Base-by-base conservation (phyloP, 2,113 vertebrate genomes). In the Tringa solitaria region DNA sequence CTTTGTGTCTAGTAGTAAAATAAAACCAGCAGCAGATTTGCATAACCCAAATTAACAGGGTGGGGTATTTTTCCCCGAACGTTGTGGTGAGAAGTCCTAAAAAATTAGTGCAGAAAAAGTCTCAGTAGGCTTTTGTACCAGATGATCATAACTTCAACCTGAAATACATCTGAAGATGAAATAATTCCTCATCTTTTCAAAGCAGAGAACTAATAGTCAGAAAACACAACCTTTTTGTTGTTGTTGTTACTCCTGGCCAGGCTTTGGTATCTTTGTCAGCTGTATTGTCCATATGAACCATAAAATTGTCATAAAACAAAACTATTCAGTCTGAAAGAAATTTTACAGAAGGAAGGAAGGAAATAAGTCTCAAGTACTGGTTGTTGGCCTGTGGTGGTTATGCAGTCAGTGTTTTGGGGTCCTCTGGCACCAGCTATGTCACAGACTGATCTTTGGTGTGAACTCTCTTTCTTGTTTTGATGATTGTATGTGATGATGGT, bases 131-230 rank as follows among this genome's bases (percentile, higher is more conserved):
- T 91, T 84, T 54, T 64, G 3, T 53, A 37, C 6, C 8, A 69
- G 35, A 5, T 46, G 26, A 33, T 78, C 1, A 0, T 74, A 78
- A 84, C 27, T 87, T 89, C 33, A 68, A 48, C 13, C 48, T 78
- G 64, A 93, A 90, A 72, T 75, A 54, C 4, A 18, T 41, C 51
- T 87, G 56, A 82, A 78, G 78, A 63, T 35, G 53, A 91, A 79
- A 16, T 37, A 27, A n/a, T 67, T 85, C 5, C 20, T 59, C 0
- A 0, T 3, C 8, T 67, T 87, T 53, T 78, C 1, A 4, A 79
- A 63, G 65, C 41, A 79, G 18, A 84, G 20, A 57, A 65, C 79
- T 65, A 59, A 22, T 53, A 51, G 35, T 84, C 21, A 61, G 21
- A 32, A 87, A 91, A 75, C 1, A 2, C 24, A 17, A 33, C 4